phyloP scores from a whole-genome alignment of 1,140 invertebrate genomes.

The Diachasmimorpha longicaudata region DNA sequence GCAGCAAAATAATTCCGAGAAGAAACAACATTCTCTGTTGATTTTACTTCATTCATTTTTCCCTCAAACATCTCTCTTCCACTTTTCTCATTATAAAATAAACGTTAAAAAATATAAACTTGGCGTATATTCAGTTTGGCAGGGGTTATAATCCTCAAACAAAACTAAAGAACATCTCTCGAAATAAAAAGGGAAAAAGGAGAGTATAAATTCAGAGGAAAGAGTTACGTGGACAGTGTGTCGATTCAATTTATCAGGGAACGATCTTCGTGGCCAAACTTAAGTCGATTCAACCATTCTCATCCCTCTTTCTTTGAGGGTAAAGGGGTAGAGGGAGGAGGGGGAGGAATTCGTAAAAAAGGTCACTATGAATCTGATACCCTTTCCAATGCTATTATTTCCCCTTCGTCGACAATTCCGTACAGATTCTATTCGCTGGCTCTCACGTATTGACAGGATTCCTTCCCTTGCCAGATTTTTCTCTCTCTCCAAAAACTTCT shows the following conservation, averaged over 20 bases:
- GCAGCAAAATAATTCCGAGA: no score
- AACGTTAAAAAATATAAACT: no score
- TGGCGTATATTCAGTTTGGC: not conserved
- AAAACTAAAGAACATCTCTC: not conserved
- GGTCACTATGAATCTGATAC: not conserved
- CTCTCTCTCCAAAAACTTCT: not conserved
- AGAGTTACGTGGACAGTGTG: slow-evolving; percentile 7
- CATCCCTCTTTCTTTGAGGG: not conserved
- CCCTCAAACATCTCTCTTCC: no score
- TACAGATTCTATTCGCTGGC: not conserved
- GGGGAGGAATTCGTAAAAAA: not conserved
- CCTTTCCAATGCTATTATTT: not conserved
- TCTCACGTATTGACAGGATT: not conserved
- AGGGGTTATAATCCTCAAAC: not conserved
- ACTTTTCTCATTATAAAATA: no score
- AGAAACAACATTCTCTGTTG: no score
- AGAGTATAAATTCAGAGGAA: not conserved
- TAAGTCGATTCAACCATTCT: slow-evolving; percentile 3
- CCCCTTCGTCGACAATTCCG: not conserved
- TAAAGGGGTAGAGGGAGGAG: no score
- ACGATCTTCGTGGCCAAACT: slow-evolving; percentile 7
- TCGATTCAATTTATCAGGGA: slow-evolving; percentile 28
- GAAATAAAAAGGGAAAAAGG: not conserved
- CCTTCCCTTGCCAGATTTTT: not conserved
- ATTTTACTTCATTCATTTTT: no score